phyloP scores from a whole-genome alignment of 2,113 vertebrate species.

The Cyprinus carpio region DNA sequence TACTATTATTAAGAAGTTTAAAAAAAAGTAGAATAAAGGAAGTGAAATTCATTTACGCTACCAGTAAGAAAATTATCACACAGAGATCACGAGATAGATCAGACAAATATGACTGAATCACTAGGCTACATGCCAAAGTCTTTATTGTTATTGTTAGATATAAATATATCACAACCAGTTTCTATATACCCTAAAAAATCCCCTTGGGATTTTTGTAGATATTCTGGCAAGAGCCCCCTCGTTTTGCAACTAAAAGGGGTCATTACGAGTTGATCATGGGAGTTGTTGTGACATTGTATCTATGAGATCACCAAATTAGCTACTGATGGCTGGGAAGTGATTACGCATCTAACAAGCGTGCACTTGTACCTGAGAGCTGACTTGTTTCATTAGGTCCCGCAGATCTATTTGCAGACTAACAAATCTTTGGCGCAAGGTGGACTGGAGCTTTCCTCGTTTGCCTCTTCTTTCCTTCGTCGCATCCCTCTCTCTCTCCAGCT shows the following conservation, averaged over 20 bases:
- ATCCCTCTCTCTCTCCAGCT: constrained; percentile 54
- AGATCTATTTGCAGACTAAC: constrained; percentile 71
- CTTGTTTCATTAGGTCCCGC: constrained; percentile 71
- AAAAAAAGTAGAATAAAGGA: not conserved
- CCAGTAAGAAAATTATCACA: not conserved
- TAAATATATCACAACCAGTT: not conserved
- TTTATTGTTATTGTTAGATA: not conserved
- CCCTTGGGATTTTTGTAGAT: constrained; percentile 44
- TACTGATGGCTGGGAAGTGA: not conserved
- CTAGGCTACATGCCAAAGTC: not conserved
- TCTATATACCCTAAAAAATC: constrained; percentile 24
- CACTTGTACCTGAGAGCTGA: constrained; percentile 68
- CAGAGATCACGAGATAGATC: not conserved
- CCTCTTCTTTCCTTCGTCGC: constrained; percentile 6
- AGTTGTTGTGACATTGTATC: not conserved
- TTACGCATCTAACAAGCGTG: not conserved
- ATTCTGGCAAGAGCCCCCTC: not conserved
- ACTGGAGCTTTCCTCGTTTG: constrained; percentile 18
- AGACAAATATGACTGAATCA: not conserved
- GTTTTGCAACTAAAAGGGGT: constrained; percentile 22
- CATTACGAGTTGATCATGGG: not conserved
- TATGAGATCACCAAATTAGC: not conserved
- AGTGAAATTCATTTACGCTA: not conserved
- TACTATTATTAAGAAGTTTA: not conserved
- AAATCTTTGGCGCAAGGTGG: constrained; percentile 60